Evolutionary conservation across 2,888 invertebrate species (phyloP).

Genomic region (Erebia ligea): DNA sequence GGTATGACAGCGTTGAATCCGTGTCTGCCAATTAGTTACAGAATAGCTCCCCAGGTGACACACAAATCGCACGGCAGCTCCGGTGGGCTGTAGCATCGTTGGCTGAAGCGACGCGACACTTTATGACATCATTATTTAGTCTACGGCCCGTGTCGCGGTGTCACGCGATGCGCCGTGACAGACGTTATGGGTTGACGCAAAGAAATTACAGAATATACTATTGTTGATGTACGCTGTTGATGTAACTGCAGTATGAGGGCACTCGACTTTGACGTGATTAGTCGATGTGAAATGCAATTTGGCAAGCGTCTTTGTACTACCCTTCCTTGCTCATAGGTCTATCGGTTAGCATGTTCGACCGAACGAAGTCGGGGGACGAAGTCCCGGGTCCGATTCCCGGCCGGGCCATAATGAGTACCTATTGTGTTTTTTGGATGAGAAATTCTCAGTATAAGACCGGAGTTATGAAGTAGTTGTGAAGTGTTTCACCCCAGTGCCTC

Average conservation of each 20-base stretch:
- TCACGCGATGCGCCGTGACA: conserved; percentile 10
- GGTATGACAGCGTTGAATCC: background rate
- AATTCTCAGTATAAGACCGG: too few relatives aligned
- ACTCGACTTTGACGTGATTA: conserved; percentile 4
- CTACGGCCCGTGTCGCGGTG: conserved; percentile 34
- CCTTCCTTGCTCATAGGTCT: background rate
- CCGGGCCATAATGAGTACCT: too few relatives aligned
- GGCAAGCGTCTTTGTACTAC: conserved; percentile 1
- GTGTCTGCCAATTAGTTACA: background rate
- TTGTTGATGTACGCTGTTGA: conserved; percentile 1
- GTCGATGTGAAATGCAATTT: conserved; percentile 7
- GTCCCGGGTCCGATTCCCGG: too few relatives aligned
- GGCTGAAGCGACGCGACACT: conserved; percentile 42
- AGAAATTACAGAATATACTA: conserved; percentile 7
- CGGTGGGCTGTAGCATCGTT: conserved; percentile 45
- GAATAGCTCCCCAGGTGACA: conserved; percentile 11
- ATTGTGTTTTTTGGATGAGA: too few relatives aligned
- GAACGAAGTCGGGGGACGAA: too few relatives aligned
- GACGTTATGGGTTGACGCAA: conserved; percentile 12
- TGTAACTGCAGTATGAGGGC: conserved; percentile 2
- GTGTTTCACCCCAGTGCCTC: too few relatives aligned
- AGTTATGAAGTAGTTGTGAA: too few relatives aligned
- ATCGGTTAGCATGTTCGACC: too few relatives aligned
- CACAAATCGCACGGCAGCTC: conserved; percentile 18
- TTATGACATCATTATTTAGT: conserved; percentile 51